These are phyloP conservation scores for Micronycteris hirsuta DNA, from an alignment of 2,113 vertebrate genomes.

Conservation along the genomic window DNA sequence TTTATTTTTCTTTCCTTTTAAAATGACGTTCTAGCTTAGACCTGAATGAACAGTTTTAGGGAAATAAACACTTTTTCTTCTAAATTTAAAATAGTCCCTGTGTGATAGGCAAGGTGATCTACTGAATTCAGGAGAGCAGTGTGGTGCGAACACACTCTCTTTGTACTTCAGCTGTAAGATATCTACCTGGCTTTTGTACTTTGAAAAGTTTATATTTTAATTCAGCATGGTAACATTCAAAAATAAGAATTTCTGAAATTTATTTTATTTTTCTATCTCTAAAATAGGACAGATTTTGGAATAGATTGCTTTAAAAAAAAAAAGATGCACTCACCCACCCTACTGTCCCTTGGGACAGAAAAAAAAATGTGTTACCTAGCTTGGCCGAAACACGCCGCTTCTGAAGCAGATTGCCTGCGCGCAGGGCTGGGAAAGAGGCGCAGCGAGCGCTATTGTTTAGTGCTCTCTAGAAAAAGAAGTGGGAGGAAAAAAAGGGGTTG, in stretches of 20 bases:
- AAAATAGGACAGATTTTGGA: constrained; percentile 28
- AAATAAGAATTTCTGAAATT: constrained; percentile 36
- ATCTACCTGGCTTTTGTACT: constrained; percentile 11
- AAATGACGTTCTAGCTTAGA: constrained; percentile 10
- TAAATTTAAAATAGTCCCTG: neutral
- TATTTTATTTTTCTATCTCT: neutral
- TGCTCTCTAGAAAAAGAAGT: constrained; percentile 65
- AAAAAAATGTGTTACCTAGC: constrained; percentile 51
- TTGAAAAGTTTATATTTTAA: constrained; percentile 30
- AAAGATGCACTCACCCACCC: neutral
- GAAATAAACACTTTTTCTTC: constrained; percentile 8
- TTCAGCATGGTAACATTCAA: neutral
- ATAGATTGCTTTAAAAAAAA: neutral
- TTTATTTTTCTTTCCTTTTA: constrained; percentile 17
- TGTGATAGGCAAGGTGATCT: neutral
- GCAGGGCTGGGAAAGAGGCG: neutral
- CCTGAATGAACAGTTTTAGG: neutral
- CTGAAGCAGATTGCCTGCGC: neutral
- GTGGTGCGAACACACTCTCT: neutral
- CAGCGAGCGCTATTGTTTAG: constrained; percentile 74
- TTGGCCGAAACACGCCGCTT: neutral
- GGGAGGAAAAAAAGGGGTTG: constrained; percentile 48
- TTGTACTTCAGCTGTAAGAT: neutral
- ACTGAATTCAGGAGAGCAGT: neutral
- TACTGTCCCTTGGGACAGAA: constrained; percentile 48